Conservation (phyloP, 2,113 vertebrate species). For the Neotoma lepida region DNA sequence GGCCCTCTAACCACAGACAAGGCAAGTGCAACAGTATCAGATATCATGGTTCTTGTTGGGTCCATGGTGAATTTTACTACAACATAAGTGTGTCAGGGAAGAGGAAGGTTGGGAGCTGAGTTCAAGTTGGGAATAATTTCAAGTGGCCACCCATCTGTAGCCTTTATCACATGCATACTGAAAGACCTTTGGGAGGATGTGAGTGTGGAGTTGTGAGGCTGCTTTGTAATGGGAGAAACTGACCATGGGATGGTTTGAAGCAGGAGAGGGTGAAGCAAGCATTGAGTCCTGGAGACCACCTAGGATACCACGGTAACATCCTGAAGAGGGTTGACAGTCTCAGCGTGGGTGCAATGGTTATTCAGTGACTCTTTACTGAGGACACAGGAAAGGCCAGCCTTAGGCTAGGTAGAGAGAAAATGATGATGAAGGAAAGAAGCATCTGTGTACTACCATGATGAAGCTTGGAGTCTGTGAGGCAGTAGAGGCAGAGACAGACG, state of each 20-base stretch:
- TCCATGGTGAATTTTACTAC: not conserved
- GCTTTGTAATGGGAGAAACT: not conserved
- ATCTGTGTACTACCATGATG: not conserved
- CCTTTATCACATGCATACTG: accelerated
- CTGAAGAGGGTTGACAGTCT: not conserved
- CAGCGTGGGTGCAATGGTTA: not conserved
- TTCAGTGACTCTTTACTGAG: not conserved
- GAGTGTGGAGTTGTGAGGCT: not conserved
- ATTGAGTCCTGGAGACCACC: not conserved
- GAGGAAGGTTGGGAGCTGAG: not conserved
- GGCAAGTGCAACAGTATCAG: not conserved
- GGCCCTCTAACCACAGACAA: not conserved
- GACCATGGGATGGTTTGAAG: not conserved
- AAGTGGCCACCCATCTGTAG: accelerated
- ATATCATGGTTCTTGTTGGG: not conserved
- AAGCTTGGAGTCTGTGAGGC: not conserved
- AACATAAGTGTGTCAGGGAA: not conserved
- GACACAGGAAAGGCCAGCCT: not conserved
- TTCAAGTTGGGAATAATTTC: not conserved
- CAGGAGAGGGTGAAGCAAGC: not conserved
- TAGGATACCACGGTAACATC: not conserved
- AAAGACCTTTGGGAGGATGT: not conserved
- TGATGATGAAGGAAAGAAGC: not conserved
- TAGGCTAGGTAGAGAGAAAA: not conserved
- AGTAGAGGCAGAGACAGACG: not conserved